These are phyloP conservation scores for Oryzaephilus surinamensis DNA, from an alignment of 1,140 invertebrate species.

Conservation along the genomic window DNA sequence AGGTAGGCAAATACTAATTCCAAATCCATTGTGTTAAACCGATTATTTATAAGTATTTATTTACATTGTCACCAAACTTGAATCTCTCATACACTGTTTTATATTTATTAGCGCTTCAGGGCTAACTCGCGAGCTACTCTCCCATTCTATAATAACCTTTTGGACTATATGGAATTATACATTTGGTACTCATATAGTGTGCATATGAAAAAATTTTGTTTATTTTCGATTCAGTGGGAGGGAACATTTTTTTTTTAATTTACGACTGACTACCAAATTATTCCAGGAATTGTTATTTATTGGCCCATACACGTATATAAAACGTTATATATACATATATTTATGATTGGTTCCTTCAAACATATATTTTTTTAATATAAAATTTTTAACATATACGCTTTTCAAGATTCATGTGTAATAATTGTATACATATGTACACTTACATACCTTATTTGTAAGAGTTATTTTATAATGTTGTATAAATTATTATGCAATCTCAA, in stretches of 20 bases:
- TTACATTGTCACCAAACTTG: slow-evolving; percentile 17
- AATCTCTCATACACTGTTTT: slow-evolving; percentile 12
- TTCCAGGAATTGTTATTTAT: slow-evolving; percentile 13
- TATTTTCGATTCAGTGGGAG: slow-evolving; percentile 12
- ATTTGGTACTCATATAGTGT: too few relatives aligned
- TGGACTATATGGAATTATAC: too few relatives aligned
- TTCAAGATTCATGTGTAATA: too few relatives aligned
- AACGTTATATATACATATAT: too few relatives aligned
- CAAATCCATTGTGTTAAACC: slow-evolving; percentile 18
- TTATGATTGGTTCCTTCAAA: too few relatives aligned
- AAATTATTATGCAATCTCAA: too few relatives aligned
- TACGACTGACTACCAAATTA: slow-evolving; percentile 11
- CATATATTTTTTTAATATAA: too few relatives aligned
- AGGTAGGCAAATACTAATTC: slow-evolving; percentile 18
- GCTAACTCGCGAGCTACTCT: too few relatives aligned
- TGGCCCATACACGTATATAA: slow-evolving; percentile 6
- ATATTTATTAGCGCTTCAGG: slow-evolving; percentile 14
- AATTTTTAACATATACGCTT: too few relatives aligned
- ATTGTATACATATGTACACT: too few relatives aligned
- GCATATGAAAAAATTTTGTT: slow-evolving; percentile 10
- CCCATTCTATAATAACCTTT: background rate
- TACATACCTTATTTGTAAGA: too few relatives aligned
- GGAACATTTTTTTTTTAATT: slow-evolving; percentile 9
- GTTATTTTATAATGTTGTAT: too few relatives aligned
- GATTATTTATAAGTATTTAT: slow-evolving; percentile 20